Evolutionary conservation across 2,888 invertebrate genomes (phyloP), one percentile per base, ranked within the genome.

Genomic region (Spisula subtruncata): DNA sequence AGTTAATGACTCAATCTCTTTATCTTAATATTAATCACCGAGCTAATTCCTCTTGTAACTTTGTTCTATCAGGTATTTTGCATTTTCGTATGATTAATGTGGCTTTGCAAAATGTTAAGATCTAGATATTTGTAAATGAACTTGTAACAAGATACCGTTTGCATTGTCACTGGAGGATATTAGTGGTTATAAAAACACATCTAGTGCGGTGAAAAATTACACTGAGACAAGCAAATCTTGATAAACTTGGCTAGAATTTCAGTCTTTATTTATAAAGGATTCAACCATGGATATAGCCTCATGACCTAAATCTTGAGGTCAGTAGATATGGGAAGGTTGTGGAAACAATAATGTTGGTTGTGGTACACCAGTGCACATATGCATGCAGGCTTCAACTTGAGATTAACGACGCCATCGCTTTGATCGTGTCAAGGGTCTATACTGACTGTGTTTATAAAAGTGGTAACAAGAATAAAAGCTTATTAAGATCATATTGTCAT

Each of bases 81-180:
- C 60, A 66, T 66, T 66, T 66, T 66, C 25, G 60, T 51, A 25
- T 66, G 60, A 66, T 66, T 66, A 66, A 66, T 66, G 60, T 25
- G 60, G 60, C 41, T 66, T 66, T 66, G 60, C 60, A 66, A 25
- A 25, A 25, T 66, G 29, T 75, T 60, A 35, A 35, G 75, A 75
- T 75, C 35, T 75, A 75, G 35, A 75, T 75, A 29, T 32, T 75
- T 32, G 35, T 18, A 75, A 75, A 75, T 75, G 75, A 75, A 75
- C 35, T 35, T 75, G 75, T 75, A 75, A 75, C 75, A 2, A 75
- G 75, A 75, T 35, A 75, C 75, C 18, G 75, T 75, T 35, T 75
- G 75, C 35, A 32, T 75, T 32, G 75, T 75, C 16, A 4, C 32
- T 75, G 75, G 35, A 75, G 35, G 75, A 35, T 75, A 75, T 75